Base-by-base conservation (phyloP, 2,888 invertebrate species). In the Cordilura impudica region DNA sequence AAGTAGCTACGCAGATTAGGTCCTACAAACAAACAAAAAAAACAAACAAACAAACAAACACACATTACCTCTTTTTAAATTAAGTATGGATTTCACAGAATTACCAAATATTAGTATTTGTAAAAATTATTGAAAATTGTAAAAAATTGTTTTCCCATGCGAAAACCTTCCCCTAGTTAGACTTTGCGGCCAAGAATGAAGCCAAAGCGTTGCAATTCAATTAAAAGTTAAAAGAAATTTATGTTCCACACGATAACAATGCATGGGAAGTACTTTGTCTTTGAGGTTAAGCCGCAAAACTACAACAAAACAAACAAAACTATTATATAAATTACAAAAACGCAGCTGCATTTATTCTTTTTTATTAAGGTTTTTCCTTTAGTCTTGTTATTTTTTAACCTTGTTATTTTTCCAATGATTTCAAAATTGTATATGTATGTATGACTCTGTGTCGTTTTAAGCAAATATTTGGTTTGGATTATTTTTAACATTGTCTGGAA, bases 191-290 rank as follows among this genome's bases (percentile, higher is more conserved):
- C 39, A 31, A 63, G 23, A 8, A 53, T 61, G n/a, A 31, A 74
- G 60, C 35, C 61, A 54, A 39, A 69, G 19, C 60, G 70, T 66
- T 75, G 74, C 71, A 74, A 74, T 79, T 79, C 78, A 79, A 79
- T 79, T 79, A 79, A 79, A 79, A 79, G 78, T 75, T 79, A 63
- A 74, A 79, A 75, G 66, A 79, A 79, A 79, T 79, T 79, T 75
- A 79, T 79, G 67, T 79, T 66, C 71, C 31, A 79, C 65, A 79
- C 66, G 74, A 79, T 79, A 79, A 75, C 78, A 79, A 79, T 71
- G 74, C 74, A 61, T 61, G 66, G 71, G 70, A 74, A 74, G 66
- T 71, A 71, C 71, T 79, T 79, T 79, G 78, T 79, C 74, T 79
- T 67, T 79, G 74, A 19, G 71, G 74, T 56, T 74, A 71, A 78